Evolutionary conservation across 2,888 invertebrate genomes (phyloP).

Genomic region (Leptinotarsa haldemani): DNA sequence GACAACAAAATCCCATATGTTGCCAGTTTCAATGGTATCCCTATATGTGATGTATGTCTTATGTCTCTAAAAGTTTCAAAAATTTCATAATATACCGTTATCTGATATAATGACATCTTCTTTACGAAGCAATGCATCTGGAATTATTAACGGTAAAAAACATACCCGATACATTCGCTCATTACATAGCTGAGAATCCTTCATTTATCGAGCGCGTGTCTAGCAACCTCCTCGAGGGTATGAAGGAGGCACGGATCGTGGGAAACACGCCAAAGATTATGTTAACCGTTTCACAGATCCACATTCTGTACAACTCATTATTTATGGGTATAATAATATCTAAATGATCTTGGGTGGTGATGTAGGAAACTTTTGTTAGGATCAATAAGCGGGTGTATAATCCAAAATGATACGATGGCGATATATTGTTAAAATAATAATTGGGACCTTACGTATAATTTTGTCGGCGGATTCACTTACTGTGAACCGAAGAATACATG

Average conservation of each 20-base stretch:
- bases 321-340: conserved; percentile 43
- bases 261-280: conserved; percentile 56
- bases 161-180: conserved; percentile 7
- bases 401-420: background rate
- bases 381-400: conserved; percentile 6
- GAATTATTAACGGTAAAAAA: conserved; percentile 11
- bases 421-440: conserved; percentile 9
- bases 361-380: conserved; percentile 22
- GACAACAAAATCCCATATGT: too few species aligned
- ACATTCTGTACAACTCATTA: conserved; percentile 51
- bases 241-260: conserved; percentile 60
- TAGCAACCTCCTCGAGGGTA: conserved; percentile 63
- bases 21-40: too few species aligned
- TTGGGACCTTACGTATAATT: background rate
- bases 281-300: conserved; percentile 55
- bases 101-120: background rate
- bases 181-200: conserved; percentile 34
- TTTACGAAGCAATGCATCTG: background rate
- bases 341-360: conserved; percentile 34
- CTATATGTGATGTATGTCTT: too few species aligned
- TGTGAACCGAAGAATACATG: too few species aligned
- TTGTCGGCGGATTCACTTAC: background rate
- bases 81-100: background rate
- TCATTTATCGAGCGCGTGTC: conserved; percentile 60
- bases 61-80: too few species aligned